Evolutionary conservation across 2,888 invertebrate genomes (phyloP).

Genomic region (Ochropleura plecta): DNA sequence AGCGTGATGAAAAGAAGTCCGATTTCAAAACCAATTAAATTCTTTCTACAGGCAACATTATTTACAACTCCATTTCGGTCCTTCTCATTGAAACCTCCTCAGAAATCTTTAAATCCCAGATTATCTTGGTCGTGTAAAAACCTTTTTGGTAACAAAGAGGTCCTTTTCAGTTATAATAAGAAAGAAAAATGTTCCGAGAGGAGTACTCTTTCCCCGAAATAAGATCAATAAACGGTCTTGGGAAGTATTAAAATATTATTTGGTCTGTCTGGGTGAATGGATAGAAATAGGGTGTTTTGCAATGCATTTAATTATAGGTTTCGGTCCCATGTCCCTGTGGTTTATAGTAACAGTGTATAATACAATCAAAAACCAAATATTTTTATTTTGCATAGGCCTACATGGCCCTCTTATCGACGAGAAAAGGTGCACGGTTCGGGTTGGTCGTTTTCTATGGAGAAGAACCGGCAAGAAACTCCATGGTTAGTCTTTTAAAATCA

Average conservation of each 20-base stretch:
- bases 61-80: conserved; percentile 48
- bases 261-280: conserved; percentile 8
- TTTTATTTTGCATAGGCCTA: too few species aligned
- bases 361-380: too few species aligned
- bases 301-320: conserved; percentile 43
- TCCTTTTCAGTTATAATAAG: conserved; percentile 42
- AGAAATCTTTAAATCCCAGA: conserved; percentile 50
- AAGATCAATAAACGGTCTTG: conserved; percentile 55
- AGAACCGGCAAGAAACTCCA: too few species aligned
- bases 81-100: conserved; percentile 23
- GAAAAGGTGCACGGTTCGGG: too few species aligned
- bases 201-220: conserved; percentile 29
- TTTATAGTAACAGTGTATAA: conserved; percentile 25
- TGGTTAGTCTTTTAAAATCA: too few species aligned
- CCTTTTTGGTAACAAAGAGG: conserved; percentile 53
- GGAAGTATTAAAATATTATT: conserved; percentile 55
- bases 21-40: background rate
- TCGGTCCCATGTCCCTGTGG: conserved; percentile 13
- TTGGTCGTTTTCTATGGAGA: too few species aligned
- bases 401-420: too few species aligned
- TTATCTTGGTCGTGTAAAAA: conserved; percentile 51
- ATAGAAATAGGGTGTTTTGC: conserved; percentile 3
- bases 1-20: background rate
- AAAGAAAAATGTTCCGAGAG: conserved; percentile 40
- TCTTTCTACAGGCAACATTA: conserved; percentile 8